These are phyloP conservation scores for Zaprionus lachaisei DNA, from an alignment of 1,140 invertebrate genomes.

Conservation along the genomic window DNA sequence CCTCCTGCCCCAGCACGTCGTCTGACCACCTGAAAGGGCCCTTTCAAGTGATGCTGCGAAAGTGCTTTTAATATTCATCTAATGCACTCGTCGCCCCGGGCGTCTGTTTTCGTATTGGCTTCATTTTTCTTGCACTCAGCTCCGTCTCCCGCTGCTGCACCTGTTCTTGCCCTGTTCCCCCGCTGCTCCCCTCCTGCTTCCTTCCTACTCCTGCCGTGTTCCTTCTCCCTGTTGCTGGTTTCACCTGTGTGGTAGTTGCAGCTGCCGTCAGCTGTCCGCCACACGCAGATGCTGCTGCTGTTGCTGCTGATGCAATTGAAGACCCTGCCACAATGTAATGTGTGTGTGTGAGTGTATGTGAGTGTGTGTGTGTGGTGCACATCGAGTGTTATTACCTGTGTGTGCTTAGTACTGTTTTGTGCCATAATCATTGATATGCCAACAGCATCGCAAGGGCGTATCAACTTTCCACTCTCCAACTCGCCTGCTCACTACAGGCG, in stretches of 20 bases:
- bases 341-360: slow-evolving; percentile 14
- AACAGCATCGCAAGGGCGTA: slow-evolving; percentile 21
- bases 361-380: slow-evolving; percentile 25
- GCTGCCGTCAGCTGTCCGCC: slow-evolving; percentile 28
- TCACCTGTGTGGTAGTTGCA: slow-evolving; percentile 21
- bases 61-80: slow-evolving; percentile 80
- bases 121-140: slow-evolving; percentile 54
- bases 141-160: neutral
- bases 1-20: neutral
- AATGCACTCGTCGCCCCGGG: slow-evolving; percentile 68
- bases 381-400: slow-evolving; percentile 50
- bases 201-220: neutral
- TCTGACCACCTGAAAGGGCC: slow-evolving; percentile 1
- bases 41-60: slow-evolving; percentile 50
- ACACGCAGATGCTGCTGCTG: slow-evolving; percentile 37
- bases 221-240: neutral
- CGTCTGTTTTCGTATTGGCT: slow-evolving; percentile 45
- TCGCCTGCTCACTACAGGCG: neutral
- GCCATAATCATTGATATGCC: slow-evolving; percentile 66
- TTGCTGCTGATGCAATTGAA: slow-evolving; percentile 42
- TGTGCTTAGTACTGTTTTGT: slow-evolving; percentile 40
- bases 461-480: slow-evolving; percentile 19
- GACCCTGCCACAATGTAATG: slow-evolving; percentile 20
- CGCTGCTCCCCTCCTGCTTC: too few relatives aligned
- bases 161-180: neutral